Conservation (phyloP, 2,797 vertebrate species). For the Neopelma chrysocephalum region DNA sequence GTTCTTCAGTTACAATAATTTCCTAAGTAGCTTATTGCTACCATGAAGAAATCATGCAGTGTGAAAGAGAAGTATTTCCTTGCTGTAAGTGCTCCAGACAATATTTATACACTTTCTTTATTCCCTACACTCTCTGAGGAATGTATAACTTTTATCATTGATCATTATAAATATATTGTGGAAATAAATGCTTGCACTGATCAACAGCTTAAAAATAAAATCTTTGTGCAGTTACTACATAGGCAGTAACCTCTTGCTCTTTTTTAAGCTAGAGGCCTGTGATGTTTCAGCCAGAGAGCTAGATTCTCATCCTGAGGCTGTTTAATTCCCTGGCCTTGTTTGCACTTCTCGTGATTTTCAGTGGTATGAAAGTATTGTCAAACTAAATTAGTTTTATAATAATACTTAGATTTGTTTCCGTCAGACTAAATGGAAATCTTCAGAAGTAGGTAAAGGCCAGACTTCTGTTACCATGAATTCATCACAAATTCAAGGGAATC, state of each 20-base stretch:
- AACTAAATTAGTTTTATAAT: not conserved
- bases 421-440: not conserved
- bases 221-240: not conserved
- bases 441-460: not conserved
- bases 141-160: not conserved
- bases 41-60: not conserved
- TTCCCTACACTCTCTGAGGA: not conserved
- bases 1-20: not conserved
- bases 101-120: not conserved
- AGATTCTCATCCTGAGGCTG: not conserved
- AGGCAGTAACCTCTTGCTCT: not conserved
- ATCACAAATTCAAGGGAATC: not conserved
- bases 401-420: not conserved
- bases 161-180: not conserved
- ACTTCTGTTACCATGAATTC: not conserved
- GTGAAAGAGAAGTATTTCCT: not conserved
- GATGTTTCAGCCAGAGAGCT: not conserved
- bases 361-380: not conserved
- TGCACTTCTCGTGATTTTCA: not conserved
- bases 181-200: not conserved
- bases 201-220: constrained; percentile 28
- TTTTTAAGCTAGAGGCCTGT: constrained; percentile 15
- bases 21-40: not conserved
- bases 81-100: not conserved
- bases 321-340: not conserved